Evolutionary conservation across 2,797 vertebrate species (phyloP).

Genomic region (Ctenopoma kingsleyae): DNA sequence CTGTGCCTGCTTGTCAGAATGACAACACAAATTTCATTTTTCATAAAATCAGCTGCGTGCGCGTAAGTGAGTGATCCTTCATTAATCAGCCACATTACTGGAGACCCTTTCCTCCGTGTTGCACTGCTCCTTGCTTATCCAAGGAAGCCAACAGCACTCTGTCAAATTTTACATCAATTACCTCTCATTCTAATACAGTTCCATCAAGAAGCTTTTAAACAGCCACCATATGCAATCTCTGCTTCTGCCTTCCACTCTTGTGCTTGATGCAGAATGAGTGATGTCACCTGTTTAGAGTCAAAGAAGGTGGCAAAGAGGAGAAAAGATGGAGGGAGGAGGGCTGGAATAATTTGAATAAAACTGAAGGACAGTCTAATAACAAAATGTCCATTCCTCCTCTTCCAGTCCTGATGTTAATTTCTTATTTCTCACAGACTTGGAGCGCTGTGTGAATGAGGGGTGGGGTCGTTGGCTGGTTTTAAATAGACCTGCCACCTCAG

Average conservation of each 20-base stretch:
- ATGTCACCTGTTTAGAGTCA: conserved; percentile 88
- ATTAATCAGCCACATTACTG: conserved; percentile 98
- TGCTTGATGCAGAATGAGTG: conserved; percentile 90
- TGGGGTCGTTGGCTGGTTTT: conserved; percentile 95
- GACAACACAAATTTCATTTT: conserved; percentile 99
- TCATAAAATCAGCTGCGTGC: conserved; percentile 95
- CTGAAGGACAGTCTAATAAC: conserved; percentile 97
- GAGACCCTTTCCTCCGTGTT: conserved; percentile 89
- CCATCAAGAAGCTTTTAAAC: conserved; percentile 96
- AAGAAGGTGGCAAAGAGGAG: conserved; percentile 48
- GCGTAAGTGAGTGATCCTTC: conserved; percentile 90
- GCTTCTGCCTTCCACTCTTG: conserved; percentile 77
- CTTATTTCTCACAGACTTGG: conserved; percentile 92
- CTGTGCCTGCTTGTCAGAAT: conserved; percentile 92
- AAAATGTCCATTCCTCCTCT: conserved; percentile 87
- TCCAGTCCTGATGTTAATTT: conserved; percentile 96
- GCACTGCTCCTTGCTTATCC: conserved; percentile 90
- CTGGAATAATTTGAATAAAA: conserved; percentile 94
- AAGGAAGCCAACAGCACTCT: conserved; percentile 95
- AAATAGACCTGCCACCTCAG: conserved; percentile 99
- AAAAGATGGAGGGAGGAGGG: conserved; percentile 71
- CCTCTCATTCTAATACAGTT: conserved; percentile 94
- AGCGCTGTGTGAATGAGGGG: conserved; percentile 86
- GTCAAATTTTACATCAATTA: conserved; percentile 99
- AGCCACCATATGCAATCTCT: conserved; percentile 92